Base-by-base conservation (phyloP, 2,113 vertebrate species). In the Astatotilapia flaviijosephi region DNA sequence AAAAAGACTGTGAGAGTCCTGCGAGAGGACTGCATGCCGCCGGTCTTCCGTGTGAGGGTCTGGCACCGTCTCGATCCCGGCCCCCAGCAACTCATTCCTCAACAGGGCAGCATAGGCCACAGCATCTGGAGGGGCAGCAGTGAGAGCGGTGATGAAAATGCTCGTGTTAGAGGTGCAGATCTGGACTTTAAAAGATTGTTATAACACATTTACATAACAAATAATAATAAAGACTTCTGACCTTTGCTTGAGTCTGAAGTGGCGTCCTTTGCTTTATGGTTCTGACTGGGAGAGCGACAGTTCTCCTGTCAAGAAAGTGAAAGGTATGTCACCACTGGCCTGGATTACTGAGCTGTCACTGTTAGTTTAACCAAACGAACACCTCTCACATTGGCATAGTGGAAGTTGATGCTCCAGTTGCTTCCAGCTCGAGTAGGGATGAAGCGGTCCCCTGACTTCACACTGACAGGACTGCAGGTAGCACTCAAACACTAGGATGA, bases 401-500 rank as follows among this genome's bases (percentile, higher is more conserved):
- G 97, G 93, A 97, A 97, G 91, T 96, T 97, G 93, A 97, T 95
- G 93, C 96, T 97, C 97, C 97, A 97, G 96, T 97, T 97, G 92
- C 97, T 97, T 87, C 97, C 96, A 31, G 96, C 97, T 1, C 97
- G 94, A 42, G 96, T 96, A 79, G 97, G 97, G 53, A 97, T 97
- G 83, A 96, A 97, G 42, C 97, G 94, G 79, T 97, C 97, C 12
- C 97, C 97, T 40, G 95, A 96, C 81, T 97, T 97, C 6, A 96
- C 94, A 80, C 92, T 92, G 90, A 95, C 88, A 23, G 96, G 96
- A 91, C 96, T 96, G 88, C 96, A 97, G 31, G 95, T 91, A 17
- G 93, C 91, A 79, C 96, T 95, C 9, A 91, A 93, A 65, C 93
- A 90, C 96, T 97, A 90, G 21, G 47, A 33, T 14, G 45, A 45